Conservation (phyloP, 2,888 invertebrate genomes). For the Yponomeuta evonymella region DNA sequence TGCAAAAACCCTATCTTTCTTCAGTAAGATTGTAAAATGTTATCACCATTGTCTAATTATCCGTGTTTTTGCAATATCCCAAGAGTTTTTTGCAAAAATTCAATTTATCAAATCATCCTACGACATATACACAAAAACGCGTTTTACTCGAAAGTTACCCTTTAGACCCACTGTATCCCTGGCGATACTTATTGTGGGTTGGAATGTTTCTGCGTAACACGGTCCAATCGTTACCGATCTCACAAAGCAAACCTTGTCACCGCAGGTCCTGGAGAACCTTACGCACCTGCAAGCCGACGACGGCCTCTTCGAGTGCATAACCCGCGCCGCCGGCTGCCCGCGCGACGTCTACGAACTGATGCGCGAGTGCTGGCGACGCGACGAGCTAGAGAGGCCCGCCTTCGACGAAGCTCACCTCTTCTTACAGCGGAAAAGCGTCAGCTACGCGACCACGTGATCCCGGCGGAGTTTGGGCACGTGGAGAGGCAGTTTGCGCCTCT, state of each 20-base stretch:
- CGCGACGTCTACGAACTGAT: conserved; percentile 91
- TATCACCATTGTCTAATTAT: too few species aligned
- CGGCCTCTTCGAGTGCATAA: conserved; percentile 77
- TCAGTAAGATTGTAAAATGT: too few species aligned
- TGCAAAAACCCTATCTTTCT: too few species aligned
- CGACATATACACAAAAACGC: too few species aligned
- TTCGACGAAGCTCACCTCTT: conserved; percentile 90
- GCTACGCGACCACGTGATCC: conserved; percentile 28
- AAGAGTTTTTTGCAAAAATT: too few species aligned
- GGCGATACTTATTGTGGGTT: too few species aligned
- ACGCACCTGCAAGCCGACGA: conserved; percentile 81
- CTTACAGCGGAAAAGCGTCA: conserved; percentile 82
- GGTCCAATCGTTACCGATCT: too few species aligned
- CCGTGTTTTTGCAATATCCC: too few species aligned
- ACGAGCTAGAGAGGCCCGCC: conserved; percentile 83
- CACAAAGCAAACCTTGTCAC: not conserved
- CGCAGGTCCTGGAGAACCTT: conserved; percentile 86
- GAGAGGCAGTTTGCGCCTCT: not conserved
- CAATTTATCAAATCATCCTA: too few species aligned
- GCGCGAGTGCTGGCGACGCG: conserved; percentile 89
- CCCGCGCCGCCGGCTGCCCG: conserved; percentile 81
- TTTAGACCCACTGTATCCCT: too few species aligned
- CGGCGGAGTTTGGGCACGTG: not conserved
- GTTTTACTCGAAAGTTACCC: too few species aligned
- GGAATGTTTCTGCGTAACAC: too few species aligned